Evolutionary conservation across 2,797 vertebrate genomes (phyloP).

Genomic region (Schizopygopsis pylzovi): DNA sequence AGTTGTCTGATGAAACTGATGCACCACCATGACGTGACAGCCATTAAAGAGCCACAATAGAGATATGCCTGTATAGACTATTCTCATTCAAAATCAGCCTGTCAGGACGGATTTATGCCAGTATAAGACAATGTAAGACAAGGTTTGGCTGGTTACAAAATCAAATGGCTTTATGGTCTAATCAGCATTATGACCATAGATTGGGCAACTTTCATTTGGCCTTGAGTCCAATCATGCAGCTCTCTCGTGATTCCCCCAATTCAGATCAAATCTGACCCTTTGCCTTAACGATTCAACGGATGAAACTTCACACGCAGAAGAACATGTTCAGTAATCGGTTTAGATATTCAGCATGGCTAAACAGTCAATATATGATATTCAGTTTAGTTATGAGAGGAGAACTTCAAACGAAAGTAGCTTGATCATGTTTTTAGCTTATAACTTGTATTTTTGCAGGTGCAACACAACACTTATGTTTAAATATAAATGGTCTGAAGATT

Average conservation of each 20-base stretch:
- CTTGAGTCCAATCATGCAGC: constrained; percentile 36
- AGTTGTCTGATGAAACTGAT: constrained; percentile 42
- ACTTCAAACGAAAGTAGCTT: not conserved
- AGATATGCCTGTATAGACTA: not conserved
- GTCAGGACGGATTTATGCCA: constrained; percentile 13
- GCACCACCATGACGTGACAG: constrained; percentile 23
- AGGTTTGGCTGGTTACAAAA: not conserved
- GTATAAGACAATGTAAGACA: not conserved
- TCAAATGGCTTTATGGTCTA: constrained; percentile 18
- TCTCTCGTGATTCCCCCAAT: constrained; percentile 8
- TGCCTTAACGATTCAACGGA: constrained; percentile 31
- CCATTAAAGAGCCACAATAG: not conserved
- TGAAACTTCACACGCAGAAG: not conserved
- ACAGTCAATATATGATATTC: not conserved
- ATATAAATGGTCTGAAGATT: not conserved
- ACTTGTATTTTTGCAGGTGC: not conserved
- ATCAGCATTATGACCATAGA: constrained; percentile 38
- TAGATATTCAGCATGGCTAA: not conserved
- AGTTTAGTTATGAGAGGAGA: not conserved
- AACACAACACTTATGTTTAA: not conserved
- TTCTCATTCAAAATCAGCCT: not conserved
- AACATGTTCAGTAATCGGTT: not conserved
- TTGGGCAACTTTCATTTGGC: constrained; percentile 56
- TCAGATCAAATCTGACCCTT: constrained; percentile 29
- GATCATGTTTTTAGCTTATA: not conserved